Conservation (phyloP, 2,888 invertebrate genomes). For the Mythimna loreyi region DNA sequence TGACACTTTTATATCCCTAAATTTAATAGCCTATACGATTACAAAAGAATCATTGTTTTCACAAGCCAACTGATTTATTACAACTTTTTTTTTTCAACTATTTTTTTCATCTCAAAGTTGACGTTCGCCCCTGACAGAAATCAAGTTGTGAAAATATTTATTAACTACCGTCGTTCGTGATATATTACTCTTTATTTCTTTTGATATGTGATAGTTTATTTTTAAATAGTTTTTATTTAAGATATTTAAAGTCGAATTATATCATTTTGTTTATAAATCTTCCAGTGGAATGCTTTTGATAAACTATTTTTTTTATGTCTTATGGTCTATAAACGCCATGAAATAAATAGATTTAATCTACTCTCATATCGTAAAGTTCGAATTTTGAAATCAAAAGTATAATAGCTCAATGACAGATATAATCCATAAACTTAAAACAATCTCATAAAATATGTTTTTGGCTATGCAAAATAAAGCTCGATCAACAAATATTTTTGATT, state of each 20-base stretch:
- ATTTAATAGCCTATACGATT: conserved; percentile 89
- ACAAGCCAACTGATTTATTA: conserved; percentile 86
- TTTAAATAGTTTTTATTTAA: conserved; percentile 40
- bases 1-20: conserved; percentile 83
- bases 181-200: conserved; percentile 55
- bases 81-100: conserved; percentile 63
- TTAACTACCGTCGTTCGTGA: conserved; percentile 66
- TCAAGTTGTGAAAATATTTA: conserved; percentile 70
- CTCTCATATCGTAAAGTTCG: too few species aligned
- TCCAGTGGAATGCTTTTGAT: conserved; percentile 63
- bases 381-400: too few species aligned
- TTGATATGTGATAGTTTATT: conserved; percentile 65
- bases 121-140: conserved; percentile 63
- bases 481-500: too few species aligned
- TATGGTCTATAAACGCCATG: conserved; percentile 45
- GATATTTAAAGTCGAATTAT: conserved; percentile 60
- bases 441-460: too few species aligned
- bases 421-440: too few species aligned
- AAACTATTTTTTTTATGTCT: conserved; percentile 32
- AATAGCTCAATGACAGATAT: too few species aligned
- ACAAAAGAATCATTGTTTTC: conserved; percentile 90
- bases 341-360: conserved; percentile 6
- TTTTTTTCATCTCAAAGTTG: conserved; percentile 62
- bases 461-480: too few species aligned
- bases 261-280: conserved; percentile 63